Conservation (phyloP, 2,797 vertebrate species). For the Phataginus tetradactyla region DNA sequence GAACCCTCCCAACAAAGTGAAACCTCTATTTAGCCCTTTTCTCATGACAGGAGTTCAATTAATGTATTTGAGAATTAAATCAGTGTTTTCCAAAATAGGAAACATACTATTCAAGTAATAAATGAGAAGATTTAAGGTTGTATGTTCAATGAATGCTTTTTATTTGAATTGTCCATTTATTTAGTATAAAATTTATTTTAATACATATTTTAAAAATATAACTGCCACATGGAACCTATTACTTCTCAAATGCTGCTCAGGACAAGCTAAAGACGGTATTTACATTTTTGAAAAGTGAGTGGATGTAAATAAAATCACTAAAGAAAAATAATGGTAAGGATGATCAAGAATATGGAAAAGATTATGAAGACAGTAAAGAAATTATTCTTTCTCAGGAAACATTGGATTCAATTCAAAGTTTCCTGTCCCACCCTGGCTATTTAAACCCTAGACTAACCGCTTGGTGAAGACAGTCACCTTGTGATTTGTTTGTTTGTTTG, state of each 20-base stretch:
- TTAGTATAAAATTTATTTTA: conserved; percentile 9
- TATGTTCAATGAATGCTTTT: background rate
- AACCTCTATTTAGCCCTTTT: background rate
- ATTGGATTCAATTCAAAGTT: background rate
- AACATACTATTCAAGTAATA: rapidly evolving
- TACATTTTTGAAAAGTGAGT: background rate
- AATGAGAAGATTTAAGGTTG: background rate
- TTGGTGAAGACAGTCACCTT: rapidly evolving
- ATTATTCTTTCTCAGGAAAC: background rate
- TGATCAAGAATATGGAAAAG: background rate
- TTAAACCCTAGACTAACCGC: background rate
- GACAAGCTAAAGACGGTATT: background rate
- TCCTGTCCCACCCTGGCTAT: background rate
- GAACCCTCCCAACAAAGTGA: background rate
- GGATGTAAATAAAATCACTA: background rate
- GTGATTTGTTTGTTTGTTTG: background rate
- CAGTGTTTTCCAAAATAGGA: background rate
- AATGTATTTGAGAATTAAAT: background rate
- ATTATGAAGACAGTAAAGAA: background rate
- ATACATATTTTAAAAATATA: background rate
- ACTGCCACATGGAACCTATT: background rate
- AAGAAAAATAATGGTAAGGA: background rate
- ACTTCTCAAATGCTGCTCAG: background rate
- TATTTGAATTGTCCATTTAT: background rate
- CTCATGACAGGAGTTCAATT: background rate